These are phyloP conservation scores for Macrophya annulata DNA, from an alignment of 2,888 invertebrate genomes.

Conservation along the genomic window DNA sequence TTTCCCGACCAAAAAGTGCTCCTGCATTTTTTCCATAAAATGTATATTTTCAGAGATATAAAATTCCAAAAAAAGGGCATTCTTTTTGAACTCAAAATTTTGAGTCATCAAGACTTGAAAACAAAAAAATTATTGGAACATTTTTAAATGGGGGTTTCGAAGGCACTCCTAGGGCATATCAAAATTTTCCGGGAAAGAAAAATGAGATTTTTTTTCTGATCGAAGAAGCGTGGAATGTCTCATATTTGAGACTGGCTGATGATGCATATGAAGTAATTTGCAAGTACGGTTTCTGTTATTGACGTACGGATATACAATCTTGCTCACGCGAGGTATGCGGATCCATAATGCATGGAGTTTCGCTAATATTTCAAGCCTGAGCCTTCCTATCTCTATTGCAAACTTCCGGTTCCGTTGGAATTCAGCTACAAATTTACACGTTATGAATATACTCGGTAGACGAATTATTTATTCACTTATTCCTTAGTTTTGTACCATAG, in stretches of 20 bases:
- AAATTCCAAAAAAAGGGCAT: no score
- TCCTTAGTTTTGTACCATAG: background rate
- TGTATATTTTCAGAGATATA: no score
- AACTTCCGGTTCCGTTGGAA: constrained; percentile 38
- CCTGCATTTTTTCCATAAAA: no score
- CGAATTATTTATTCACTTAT: background rate
- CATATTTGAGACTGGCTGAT: background rate
- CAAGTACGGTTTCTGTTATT: constrained; percentile 5
- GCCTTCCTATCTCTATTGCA: constrained; percentile 25
- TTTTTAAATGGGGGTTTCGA: no score
- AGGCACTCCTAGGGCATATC: no score
- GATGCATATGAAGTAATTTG: constrained; percentile 30
- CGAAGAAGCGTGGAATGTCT: no score
- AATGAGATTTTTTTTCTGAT: no score
- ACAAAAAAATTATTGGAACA: no score
- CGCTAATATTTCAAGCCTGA: constrained; percentile 41
- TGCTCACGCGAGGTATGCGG: constrained; percentile 6
- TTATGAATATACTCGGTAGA: constrained; percentile 15
- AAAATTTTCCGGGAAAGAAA: no score
- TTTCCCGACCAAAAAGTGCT: no score
- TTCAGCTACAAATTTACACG: constrained; percentile 25
- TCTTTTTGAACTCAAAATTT: no score
- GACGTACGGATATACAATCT: constrained; percentile 7
- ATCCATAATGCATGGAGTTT: constrained; percentile 47
- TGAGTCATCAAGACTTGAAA: no score